These are phyloP conservation scores for Hypomecis atomaria DNA, from an alignment of 2,888 invertebrate species.

Conservation along the genomic window DNA sequence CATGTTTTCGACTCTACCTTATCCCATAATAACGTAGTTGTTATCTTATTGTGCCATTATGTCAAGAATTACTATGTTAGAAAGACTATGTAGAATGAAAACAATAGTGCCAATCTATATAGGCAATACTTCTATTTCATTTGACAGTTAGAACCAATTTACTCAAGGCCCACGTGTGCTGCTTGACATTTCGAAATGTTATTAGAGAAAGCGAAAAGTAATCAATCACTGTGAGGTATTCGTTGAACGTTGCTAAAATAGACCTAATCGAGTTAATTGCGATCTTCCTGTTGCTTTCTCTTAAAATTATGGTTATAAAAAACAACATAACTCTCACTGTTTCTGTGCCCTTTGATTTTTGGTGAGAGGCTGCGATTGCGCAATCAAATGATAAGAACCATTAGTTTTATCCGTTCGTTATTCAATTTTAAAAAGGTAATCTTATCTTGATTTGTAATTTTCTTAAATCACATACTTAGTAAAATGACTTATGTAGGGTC, in stretches of 20 bases:
- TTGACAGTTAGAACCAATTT: neutral
- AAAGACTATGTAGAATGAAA: neutral
- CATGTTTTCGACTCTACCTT: too few species aligned
- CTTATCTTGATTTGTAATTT: too few species aligned
- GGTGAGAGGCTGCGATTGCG: slow-evolving; percentile 16
- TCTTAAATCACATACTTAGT: too few species aligned
- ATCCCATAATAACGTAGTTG: too few species aligned
- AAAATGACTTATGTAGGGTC: too few species aligned
- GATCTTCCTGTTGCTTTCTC: slow-evolving; percentile 56
- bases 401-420: slow-evolving; percentile 13
- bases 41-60: too few species aligned
- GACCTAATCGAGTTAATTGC: slow-evolving; percentile 33
- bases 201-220: slow-evolving; percentile 22
- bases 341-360: slow-evolving; percentile 21
- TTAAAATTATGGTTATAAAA: slow-evolving; percentile 28
- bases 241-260: slow-evolving; percentile 10
- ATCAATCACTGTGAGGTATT: slow-evolving; percentile 7
- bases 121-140: neutral
- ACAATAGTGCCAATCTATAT: neutral
- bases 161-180: neutral
- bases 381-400: slow-evolving; percentile 5
- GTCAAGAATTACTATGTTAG: too few species aligned
- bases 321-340: slow-evolving; percentile 21
- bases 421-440: slow-evolving; percentile 8
- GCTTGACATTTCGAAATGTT: slow-evolving; percentile 2